Percentiles rank a stretch among this genome's conserved stretches.
Conservation (phyloP, 1,140 invertebrate genomes). For the Zaprionus tsacasi region DNA sequence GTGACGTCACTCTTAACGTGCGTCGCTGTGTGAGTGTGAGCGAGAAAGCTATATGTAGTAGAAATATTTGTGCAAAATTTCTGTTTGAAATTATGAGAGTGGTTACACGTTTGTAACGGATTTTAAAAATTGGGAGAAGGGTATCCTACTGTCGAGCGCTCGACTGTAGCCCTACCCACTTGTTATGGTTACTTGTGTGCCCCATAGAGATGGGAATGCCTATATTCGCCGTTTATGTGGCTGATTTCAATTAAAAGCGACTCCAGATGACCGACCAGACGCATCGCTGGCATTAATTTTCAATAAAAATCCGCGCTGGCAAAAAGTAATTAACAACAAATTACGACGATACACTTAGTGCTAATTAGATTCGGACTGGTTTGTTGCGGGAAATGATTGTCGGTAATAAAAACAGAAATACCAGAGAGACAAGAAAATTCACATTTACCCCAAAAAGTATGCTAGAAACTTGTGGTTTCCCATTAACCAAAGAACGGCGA, state of each 20-base stretch:
- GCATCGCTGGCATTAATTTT: slow-evolving; percentile 65
- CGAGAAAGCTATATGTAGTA: too few species aligned
- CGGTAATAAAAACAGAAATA: slow-evolving; percentile 35
- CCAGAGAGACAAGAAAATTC: slow-evolving; percentile 31
- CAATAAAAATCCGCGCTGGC: slow-evolving; percentile 63
- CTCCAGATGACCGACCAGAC: slow-evolving; percentile 41
- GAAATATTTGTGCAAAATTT: too few species aligned
- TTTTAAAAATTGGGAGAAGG: too few species aligned
- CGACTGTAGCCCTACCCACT: too few species aligned
- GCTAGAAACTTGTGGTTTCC: slow-evolving; percentile 23
- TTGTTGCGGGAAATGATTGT: slow-evolving; percentile 26
- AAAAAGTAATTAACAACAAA: slow-evolving; percentile 78
- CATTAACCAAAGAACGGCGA: slow-evolving; percentile 20
- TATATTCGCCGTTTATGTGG: slow-evolving; percentile 49
- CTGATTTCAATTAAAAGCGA: slow-evolving; percentile 65
- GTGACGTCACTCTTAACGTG: too few species aligned
- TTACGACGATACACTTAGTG: slow-evolving; percentile 73
- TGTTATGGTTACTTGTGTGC: neutral
- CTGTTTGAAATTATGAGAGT: too few species aligned
- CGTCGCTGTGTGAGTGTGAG: too few species aligned
- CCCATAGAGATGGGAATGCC: slow-evolving; percentile 32
- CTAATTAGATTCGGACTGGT: slow-evolving; percentile 70
- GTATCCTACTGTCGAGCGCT: too few species aligned
- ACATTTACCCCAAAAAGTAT: slow-evolving; percentile 22
- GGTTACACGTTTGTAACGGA: too few species aligned